Evolutionary conservation across 1,140 invertebrate species (phyloP).

Genomic region (Lepidurus packardi): DNA sequence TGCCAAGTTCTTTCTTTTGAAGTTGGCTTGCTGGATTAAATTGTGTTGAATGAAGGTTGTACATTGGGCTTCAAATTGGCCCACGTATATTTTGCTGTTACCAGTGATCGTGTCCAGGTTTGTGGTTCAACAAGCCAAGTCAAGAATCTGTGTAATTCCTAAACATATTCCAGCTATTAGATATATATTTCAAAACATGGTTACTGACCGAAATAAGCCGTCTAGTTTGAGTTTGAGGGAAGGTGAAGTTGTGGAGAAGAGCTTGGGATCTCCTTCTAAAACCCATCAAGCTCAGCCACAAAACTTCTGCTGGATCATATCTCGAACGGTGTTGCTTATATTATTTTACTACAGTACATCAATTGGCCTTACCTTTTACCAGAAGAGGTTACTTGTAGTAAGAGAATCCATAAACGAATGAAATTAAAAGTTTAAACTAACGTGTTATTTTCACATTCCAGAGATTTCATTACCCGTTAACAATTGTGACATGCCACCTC

Average conservation of each 20-base stretch:
- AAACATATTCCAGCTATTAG: conserved; percentile 3
- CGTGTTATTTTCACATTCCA: conserved; percentile 49
- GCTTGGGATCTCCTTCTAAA: background rate
- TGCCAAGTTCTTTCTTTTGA: background rate
- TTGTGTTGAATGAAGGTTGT: background rate
- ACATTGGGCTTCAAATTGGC: conserved; percentile 1
- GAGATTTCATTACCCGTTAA: conserved; percentile 73
- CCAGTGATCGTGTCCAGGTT: conserved; percentile 17
- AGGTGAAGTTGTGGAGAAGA: background rate
- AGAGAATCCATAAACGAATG: conserved; percentile 39
- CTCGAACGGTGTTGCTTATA: conserved; percentile 54
- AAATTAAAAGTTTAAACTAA: conserved; percentile 27
- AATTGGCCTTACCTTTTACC: conserved; percentile 93
- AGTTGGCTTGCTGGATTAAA: background rate
- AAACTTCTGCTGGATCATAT: conserved; percentile 38
- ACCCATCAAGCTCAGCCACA: background rate
- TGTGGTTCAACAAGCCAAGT: background rate
- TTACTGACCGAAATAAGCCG: background rate
- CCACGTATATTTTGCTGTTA: conserved; percentile 2
- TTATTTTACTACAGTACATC: conserved; percentile 80
- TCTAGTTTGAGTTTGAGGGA: background rate
- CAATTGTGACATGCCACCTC: conserved; percentile 76
- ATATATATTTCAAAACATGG: background rate
- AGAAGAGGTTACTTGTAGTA: conserved; percentile 85
- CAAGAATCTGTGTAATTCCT: background rate